Evolutionary conservation across 2,113 vertebrate genomes (phyloP).

Genomic region (Pontoporia blainvillei): DNA sequence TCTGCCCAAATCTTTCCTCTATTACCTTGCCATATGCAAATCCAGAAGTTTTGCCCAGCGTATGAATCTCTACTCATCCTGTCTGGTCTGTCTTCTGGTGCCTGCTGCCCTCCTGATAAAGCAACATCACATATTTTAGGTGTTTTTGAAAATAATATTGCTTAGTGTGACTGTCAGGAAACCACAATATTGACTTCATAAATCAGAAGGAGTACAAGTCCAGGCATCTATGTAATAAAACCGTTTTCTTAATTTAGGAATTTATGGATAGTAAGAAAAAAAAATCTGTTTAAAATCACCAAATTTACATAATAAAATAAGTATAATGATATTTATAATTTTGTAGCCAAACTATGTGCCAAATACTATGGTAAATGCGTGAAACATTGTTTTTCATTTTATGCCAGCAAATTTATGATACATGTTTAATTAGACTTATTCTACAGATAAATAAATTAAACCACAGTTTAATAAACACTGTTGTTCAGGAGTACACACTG

Average conservation of each 20-base stretch:
- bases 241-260: background rate
- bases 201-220: background rate
- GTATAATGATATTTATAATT: background rate
- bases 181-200: background rate
- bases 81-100: background rate
- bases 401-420: background rate
- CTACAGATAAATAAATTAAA: background rate
- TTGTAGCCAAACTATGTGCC: background rate
- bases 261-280: background rate
- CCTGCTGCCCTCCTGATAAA: background rate
- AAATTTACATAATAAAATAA: background rate
- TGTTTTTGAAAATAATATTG: background rate
- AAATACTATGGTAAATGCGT: background rate
- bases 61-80: background rate
- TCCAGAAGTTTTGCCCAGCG: background rate
- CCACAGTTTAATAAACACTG: background rate
- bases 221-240: background rate
- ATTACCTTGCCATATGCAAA: background rate
- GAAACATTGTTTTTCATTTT: background rate
- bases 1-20: background rate
- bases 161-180: background rate
- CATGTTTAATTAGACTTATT: background rate
- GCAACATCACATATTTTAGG: background rate
- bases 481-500: background rate
- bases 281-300: background rate